A percentile compares a stretch with the other conserved stretches of the same genome.
Evolutionary conservation across 2,888 invertebrate genomes (phyloP).

Genomic region (Epirrhoe tristata): DNA sequence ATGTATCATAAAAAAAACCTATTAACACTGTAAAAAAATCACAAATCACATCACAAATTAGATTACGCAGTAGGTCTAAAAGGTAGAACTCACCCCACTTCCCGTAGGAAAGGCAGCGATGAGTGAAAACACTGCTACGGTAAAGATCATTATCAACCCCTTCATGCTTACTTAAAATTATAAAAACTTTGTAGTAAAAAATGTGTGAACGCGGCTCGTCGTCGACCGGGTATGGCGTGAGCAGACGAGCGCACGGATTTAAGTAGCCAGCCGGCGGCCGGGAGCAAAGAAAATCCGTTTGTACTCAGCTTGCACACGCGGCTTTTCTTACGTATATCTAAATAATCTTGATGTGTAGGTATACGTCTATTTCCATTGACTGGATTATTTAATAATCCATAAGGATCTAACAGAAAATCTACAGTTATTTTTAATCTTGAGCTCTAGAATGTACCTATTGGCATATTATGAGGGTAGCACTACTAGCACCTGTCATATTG

Average conservation of each 20-base stretch:
- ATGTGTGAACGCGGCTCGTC: conserved; percentile 49
- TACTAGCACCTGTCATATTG: no score
- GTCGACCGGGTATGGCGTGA: conserved; percentile 60
- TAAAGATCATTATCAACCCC: conserved; percentile 54
- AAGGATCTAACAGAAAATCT: no score
- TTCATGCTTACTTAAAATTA: conserved; percentile 56
- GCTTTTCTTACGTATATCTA: conserved; percentile 3
- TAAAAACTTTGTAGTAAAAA: conserved; percentile 37
- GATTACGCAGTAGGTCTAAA: not conserved
- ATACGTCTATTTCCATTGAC: not conserved
- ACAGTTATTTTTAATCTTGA: no score
- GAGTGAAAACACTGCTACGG: conserved; percentile 58
- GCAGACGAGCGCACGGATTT: conserved; percentile 40
- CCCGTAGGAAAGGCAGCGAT: conserved; percentile 61
- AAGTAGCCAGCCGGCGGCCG: conserved; percentile 23
- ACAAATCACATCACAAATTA: not conserved
- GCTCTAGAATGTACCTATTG: no score
- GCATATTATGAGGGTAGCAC: no score
- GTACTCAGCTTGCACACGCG: conserved; percentile 7
- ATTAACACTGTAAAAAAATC: not conserved
- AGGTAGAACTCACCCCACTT: conserved; percentile 59
- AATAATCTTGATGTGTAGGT: not conserved
- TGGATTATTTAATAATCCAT: no score
- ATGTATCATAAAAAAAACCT: no score
- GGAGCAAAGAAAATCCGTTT: conserved; percentile 7